Percentiles rank a stretch among this genome's conserved stretches.
phyloP scores from a whole-genome alignment of 2,888 invertebrate genomes.

The Ceraclea dissimilis region DNA sequence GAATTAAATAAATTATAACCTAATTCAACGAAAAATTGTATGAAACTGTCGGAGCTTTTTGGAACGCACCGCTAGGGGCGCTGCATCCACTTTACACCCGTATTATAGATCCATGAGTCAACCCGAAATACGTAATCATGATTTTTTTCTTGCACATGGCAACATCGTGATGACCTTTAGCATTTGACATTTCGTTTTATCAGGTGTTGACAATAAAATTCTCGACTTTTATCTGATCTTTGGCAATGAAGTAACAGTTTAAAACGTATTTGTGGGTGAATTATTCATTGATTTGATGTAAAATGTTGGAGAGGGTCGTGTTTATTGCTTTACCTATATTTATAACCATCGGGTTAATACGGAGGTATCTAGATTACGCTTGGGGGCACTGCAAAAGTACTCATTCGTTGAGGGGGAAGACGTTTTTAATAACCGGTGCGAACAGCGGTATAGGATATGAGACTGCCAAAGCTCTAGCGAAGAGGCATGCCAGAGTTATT shows the following conservation, averaged over 20 bases:
- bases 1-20: no score
- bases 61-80: no score
- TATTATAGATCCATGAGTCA: no score
- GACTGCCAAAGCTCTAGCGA: conserved; percentile 65
- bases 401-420: conserved; percentile 56
- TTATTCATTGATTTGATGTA: not conserved
- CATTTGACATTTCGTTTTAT: not conserved
- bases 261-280: no score
- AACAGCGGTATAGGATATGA: conserved; percentile 80
- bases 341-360: conserved; percentile 31
- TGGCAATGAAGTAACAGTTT: no score
- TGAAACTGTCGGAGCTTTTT: no score
- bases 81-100: no score
- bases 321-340: conserved; percentile 10
- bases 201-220: not conserved
- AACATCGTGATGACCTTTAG: not conserved
- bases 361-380: conserved; percentile 39
- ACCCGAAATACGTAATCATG: no score
- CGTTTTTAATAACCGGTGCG: conserved; percentile 75
- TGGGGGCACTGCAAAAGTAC: conserved; percentile 43
- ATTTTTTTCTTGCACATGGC: no score
- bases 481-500: conserved; percentile 66
- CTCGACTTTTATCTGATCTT: not conserved
- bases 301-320: conserved; percentile 9
- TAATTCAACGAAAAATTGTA: no score